phyloP scores from a whole-genome alignment of 2,888 invertebrate species.

The Julus scandinavius region DNA sequence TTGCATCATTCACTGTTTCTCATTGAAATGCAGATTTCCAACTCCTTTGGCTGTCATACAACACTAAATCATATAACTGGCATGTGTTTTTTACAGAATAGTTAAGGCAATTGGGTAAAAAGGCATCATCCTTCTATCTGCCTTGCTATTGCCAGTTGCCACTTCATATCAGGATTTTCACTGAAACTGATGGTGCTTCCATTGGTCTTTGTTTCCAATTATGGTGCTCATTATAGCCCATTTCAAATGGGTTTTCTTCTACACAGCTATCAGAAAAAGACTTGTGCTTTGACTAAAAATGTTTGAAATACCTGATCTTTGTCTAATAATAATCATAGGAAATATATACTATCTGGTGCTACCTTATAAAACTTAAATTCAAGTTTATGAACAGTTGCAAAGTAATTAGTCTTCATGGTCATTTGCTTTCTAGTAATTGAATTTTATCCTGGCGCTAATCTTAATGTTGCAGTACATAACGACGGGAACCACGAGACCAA shows the following conservation, averaged over 20 bases:
- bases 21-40: background rate
- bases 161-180: background rate
- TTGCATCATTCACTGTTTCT: background rate
- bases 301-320: too few species aligned
- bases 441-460: background rate
- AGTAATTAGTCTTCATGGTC: background rate
- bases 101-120: too few species aligned
- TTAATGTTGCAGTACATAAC: too few species aligned
- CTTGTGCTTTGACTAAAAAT: too few species aligned
- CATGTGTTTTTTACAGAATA: background rate
- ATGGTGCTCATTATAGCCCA: background rate
- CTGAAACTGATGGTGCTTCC: background rate
- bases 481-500: too few species aligned
- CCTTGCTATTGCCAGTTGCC: background rate
- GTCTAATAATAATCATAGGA: background rate
- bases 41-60: conserved; percentile 44
- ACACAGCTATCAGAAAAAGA: too few species aligned
- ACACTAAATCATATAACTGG: background rate
- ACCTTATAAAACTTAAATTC: conserved; percentile 31
- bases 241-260: too few species aligned
- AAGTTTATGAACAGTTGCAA: conserved; percentile 30
- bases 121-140: background rate
- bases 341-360: background rate
- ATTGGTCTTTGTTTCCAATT: too few species aligned
- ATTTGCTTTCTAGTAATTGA: conserved; percentile 43